These are phyloP conservation scores for Gasterosteus aculeatus DNA, from an alignment of 2,113 vertebrate genomes.

Conservation along the genomic window DNA sequence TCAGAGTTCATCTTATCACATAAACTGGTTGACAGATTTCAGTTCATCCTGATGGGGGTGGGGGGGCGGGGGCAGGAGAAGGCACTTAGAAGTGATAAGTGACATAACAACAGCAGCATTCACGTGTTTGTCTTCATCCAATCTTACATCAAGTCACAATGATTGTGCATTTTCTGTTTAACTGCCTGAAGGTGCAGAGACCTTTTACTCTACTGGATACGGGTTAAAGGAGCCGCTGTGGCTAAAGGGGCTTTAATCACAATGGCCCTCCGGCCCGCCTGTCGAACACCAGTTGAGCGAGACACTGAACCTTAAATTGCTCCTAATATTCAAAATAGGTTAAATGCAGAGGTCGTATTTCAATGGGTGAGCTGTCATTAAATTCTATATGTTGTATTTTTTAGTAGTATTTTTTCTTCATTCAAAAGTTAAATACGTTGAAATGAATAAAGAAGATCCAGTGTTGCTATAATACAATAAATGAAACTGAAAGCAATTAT, in stretches of 20 bases:
- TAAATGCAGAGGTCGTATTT: background rate
- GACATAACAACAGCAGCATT: background rate
- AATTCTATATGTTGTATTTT: background rate
- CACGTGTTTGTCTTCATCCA: background rate
- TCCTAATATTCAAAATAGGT: background rate
- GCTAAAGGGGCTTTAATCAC: background rate
- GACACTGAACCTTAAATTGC: background rate
- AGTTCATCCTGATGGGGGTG: constrained; percentile 19
- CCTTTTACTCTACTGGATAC: background rate
- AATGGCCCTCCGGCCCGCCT: background rate
- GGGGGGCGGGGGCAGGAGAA: background rate
- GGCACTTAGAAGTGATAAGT: background rate
- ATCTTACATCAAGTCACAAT: background rate
- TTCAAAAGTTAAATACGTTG: background rate
- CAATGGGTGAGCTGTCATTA: background rate
- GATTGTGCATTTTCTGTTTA: background rate
- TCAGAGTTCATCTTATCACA: constrained; percentile 60
- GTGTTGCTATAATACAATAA: background rate
- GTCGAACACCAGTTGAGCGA: background rate
- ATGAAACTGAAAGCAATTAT: background rate
- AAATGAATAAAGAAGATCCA: background rate
- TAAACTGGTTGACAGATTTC: constrained; percentile 56
- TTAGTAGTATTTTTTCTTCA: background rate
- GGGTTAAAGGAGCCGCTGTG: background rate
- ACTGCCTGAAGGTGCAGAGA: background rate